Evolutionary conservation across 2,888 invertebrate species (phyloP).

Genomic region (Flexamia atlantica): DNA sequence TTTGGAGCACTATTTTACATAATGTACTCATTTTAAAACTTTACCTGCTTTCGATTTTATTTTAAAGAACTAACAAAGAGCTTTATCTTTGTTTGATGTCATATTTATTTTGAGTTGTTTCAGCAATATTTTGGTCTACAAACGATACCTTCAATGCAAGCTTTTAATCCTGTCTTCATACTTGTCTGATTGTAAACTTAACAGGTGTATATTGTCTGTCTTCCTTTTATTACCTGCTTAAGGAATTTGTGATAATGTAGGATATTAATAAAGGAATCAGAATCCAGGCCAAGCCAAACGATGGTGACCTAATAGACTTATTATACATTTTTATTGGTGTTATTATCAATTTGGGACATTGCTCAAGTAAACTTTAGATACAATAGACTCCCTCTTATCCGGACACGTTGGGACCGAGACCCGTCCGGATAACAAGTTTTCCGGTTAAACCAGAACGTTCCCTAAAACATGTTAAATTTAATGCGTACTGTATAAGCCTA

Average conservation of each 20-base stretch:
- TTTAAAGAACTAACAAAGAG: no score
- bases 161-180: neutral
- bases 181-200: neutral
- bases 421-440: no score
- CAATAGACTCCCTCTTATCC: neutral
- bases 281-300: neutral
- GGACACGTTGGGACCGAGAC: no score
- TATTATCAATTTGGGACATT: conserved; percentile 14
- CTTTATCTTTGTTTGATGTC: no score
- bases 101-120: no score
- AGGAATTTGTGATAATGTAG: conserved; percentile 2
- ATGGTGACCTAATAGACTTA: neutral
- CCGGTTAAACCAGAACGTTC: neutral
- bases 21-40: no score
- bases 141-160: no score
- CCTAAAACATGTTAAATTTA: neutral
- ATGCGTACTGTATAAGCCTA: neutral
- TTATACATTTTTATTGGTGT: neutral
- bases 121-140: no score
- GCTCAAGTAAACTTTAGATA: neutral
- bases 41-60: no score
- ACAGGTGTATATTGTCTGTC: conserved; percentile 13
- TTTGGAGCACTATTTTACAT: no score
- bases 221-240: conserved; percentile 4
- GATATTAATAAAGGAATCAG: neutral